Conservation (phyloP, 2,888 invertebrate species). For the Electrophaes corylata region DNA sequence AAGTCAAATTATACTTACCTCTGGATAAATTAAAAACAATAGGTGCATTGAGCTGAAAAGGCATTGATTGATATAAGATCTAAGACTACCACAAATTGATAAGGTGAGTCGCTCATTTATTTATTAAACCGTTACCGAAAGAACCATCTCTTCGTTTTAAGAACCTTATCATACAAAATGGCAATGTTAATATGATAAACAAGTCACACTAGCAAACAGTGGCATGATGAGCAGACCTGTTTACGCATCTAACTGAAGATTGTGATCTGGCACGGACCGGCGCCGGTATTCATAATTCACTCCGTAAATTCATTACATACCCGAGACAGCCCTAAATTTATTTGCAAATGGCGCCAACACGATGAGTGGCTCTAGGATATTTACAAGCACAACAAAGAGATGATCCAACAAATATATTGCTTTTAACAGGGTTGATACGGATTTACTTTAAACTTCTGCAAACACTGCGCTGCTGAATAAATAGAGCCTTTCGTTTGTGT, state of each 20-base stretch:
- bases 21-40: no score
- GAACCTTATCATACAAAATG: slow-evolving; percentile 24
- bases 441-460: slow-evolving; percentile 16
- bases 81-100: no score
- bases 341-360: slow-evolving; percentile 78
- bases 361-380: slow-evolving; percentile 72
- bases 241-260: slow-evolving; percentile 65
- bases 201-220: slow-evolving; percentile 56
- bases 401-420: slow-evolving; percentile 33
- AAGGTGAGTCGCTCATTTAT: no score
- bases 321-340: slow-evolving; percentile 81
- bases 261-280: slow-evolving; percentile 70
- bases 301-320: slow-evolving; percentile 77
- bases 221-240: slow-evolving; percentile 65
- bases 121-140: background rate
- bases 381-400: slow-evolving; percentile 67
- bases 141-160: background rate
- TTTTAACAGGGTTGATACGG: slow-evolving; percentile 30
- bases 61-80: background rate
- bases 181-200: slow-evolving; percentile 57
- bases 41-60: background rate
- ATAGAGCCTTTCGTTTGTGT: slow-evolving; percentile 2
- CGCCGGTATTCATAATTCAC: slow-evolving; percentile 76
- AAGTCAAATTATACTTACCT: no score
- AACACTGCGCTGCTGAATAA: slow-evolving; percentile 3